phyloP scores from a whole-genome alignment of 2,113 vertebrate genomes.

The Zonotrichia leucophrys region DNA sequence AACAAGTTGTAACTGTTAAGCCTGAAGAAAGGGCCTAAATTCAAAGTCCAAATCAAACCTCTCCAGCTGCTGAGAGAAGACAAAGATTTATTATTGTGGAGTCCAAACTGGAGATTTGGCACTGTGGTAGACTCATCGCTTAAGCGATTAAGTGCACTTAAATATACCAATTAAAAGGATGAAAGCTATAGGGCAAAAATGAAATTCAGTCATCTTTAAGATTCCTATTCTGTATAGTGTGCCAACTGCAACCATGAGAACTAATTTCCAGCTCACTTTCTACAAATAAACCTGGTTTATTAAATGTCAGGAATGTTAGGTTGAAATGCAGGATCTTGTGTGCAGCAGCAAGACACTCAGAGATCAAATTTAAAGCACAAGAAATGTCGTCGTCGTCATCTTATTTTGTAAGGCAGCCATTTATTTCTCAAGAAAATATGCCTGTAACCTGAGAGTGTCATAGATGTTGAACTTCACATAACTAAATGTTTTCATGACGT shows the following conservation, averaged over 20 bases:
- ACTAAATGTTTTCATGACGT: not conserved
- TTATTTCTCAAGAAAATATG: conserved; percentile 30
- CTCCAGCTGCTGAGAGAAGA: conserved; percentile 12
- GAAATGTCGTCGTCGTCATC: not conserved
- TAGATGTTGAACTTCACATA: not conserved
- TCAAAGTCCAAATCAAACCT: conserved; percentile 49
- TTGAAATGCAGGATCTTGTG: not conserved
- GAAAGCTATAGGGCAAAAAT: conserved; percentile 12
- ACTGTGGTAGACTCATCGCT: not conserved
- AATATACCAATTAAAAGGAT: conserved; percentile 18
- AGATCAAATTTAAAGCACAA: conserved; percentile 1
- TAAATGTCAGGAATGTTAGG: conserved; percentile 26
- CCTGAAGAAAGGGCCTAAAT: conserved; percentile 28
- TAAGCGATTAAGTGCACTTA: conserved; percentile 35
- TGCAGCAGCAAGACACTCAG: not conserved
- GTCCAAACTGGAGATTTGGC: conserved; percentile 40
- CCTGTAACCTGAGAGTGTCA: not conserved
- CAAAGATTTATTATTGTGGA: conserved; percentile 51
- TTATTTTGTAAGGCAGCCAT: not conserved
- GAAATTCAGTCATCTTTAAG: not conserved
- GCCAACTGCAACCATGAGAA: conserved; percentile 9
- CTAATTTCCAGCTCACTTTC: conserved; percentile 33
- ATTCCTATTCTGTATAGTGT: not conserved
- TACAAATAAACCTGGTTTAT: conserved; percentile 55
- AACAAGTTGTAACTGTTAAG: conserved; percentile 52